Evolutionary conservation across 2,888 invertebrate species (phyloP).

Genomic region (Antitype chi): DNA sequence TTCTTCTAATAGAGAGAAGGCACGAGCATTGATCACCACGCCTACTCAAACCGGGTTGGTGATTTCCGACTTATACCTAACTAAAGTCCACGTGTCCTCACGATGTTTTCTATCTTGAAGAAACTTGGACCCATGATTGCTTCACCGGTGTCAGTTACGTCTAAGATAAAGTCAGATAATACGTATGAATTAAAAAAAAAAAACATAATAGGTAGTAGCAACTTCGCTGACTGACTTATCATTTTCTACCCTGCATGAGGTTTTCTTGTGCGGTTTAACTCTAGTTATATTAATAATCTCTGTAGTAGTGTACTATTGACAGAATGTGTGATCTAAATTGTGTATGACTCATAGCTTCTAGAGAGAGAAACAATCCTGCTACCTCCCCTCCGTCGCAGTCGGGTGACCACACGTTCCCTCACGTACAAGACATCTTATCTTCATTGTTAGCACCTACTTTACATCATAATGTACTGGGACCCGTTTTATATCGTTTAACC

Average conservation of each 20-base stretch:
- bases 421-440: constrained; percentile 72
- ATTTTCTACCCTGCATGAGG: background rate
- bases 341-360: constrained; percentile 32
- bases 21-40: background rate
- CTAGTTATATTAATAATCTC: background rate
- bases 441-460: constrained; percentile 78
- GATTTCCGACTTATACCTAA: background rate
- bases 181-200: background rate
- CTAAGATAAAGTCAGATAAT: background rate
- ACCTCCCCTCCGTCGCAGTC: constrained; percentile 25
- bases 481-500: constrained; percentile 67
- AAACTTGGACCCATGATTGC: no score
- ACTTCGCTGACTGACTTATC: background rate
- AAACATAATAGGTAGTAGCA: background rate
- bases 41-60: background rate
- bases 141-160: background rate
- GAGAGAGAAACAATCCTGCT: constrained; percentile 12
- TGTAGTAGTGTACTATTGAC: background rate
- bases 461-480: constrained; percentile 76
- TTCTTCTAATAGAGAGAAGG: background rate
- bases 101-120: background rate
- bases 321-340: background rate
- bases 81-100: background rate
- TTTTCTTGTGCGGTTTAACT: background rate
- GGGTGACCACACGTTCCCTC: constrained; percentile 76